Evolutionary conservation across 2,113 vertebrate species (phyloP), one percentile per base, ranked within the genome.

Genomic region (Channa maculata): DNA sequence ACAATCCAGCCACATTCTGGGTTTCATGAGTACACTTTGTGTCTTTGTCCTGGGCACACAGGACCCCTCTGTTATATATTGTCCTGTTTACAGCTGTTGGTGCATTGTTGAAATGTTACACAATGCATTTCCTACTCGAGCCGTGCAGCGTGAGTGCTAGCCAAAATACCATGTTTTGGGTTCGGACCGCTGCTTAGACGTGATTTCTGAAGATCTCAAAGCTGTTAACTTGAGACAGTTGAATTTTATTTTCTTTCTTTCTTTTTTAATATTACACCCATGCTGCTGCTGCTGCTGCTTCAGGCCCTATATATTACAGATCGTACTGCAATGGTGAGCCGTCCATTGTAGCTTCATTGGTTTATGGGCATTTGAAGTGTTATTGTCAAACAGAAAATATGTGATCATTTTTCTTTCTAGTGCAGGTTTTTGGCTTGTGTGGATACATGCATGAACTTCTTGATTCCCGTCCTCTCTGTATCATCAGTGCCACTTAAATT

Each of bases 201-300:
- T 33, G 57, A 63, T 71, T 67, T 60, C 44, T 74, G 57, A 36
- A 72, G 45, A 88, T 57, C 77, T 75, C 67, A 80, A 80, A 73
- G 71, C 81, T 75, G 77, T 65, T 67, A 69, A 82, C 53, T n/a
- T 50, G 53, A 61, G 55, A 67, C 38, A 10, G 54, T 33, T 43
- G 67, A 52, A 24, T 24, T 24, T 24, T 24, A 1, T 24, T 24
- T 24, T 24, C 1, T 24, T 24, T 24, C 1, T 24, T 24, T 24
- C 1, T 24, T 24, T 24, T 24, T 24, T 24, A 24, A 24, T 24
- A 24, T 24, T 24, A 24, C 63, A 8, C 77, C 49, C 66, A 84
- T 76, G 55, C 66, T 58, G 51, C 51, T 39, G 70, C 76, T 76
- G 55, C 66, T 58, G 51, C 51, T 39, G 73, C 76, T 70, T 58